Evolutionary conservation across 1,140 invertebrate genomes (phyloP).

Genomic region (Drosophila arawakana): DNA sequence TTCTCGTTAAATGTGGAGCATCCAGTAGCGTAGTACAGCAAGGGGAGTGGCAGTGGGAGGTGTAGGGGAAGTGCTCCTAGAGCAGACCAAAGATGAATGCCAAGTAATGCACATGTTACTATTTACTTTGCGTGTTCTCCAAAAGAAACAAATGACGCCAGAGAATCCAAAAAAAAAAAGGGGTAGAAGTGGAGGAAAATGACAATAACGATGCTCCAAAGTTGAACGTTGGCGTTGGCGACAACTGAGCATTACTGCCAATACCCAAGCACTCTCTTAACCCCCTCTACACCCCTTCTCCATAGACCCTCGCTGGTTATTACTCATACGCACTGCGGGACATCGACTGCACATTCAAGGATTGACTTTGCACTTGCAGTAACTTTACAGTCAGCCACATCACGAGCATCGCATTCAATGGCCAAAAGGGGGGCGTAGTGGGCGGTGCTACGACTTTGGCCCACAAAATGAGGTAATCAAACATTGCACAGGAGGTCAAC

Average conservation of each 20-base stretch:
- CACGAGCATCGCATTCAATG: conserved; percentile 1
- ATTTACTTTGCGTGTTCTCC: conserved; percentile 75
- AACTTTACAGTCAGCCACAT: conserved; percentile 40
- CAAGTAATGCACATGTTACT: conserved; percentile 82
- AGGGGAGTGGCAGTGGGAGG: not conserved
- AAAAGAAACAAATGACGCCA: conserved; percentile 61
- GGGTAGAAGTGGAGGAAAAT: too few relatives aligned
- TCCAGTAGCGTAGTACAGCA: not conserved
- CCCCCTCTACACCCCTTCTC: not conserved
- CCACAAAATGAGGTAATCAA: conserved; percentile 69
- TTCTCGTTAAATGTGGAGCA: conserved; percentile 79
- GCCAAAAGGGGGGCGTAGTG: not conserved
- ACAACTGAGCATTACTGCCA: conserved; percentile 46
- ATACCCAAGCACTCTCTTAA: not conserved
- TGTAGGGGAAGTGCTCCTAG: not conserved
- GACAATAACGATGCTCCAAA: conserved; percentile 20
- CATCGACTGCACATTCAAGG: conserved; percentile 45
- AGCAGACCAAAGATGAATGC: conserved; percentile 63
- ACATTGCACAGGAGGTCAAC: conserved; percentile 31
- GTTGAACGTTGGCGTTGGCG: conserved; percentile 61
- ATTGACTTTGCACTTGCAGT: conserved; percentile 46
- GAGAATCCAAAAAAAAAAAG: conserved; percentile 1
- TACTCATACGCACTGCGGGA: conserved; percentile 76
- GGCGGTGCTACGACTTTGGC: conserved; percentile 9
- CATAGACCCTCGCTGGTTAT: conserved; percentile 51